phyloP scores from a whole-genome alignment of 2,113 vertebrate species.

The Beaufortia kweichowensis region DNA sequence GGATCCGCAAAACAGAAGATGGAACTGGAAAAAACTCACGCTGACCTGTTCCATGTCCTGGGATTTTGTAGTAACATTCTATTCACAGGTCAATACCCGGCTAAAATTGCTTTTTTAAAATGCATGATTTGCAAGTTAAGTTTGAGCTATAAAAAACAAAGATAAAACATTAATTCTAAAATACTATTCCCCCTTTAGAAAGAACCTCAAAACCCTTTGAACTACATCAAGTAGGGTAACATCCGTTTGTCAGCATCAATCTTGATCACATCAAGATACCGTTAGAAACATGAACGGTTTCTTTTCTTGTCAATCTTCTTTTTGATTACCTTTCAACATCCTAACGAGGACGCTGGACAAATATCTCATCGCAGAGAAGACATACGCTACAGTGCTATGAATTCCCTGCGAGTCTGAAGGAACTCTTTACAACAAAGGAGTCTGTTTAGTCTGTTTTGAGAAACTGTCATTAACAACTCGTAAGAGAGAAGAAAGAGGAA shows the following conservation, averaged over 20 bases:
- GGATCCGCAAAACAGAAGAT: slow-evolving; percentile 81
- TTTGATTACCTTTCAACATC: slow-evolving; percentile 88
- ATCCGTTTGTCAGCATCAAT: slow-evolving; percentile 80
- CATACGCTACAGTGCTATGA: slow-evolving; percentile 75
- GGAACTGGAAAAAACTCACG: slow-evolving; percentile 82
- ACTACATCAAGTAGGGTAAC: slow-evolving; percentile 83
- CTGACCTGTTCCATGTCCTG: slow-evolving; percentile 91
- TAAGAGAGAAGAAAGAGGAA: slow-evolving; percentile 58
- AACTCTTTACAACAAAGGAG: slow-evolving; percentile 89
- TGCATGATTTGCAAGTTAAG: slow-evolving; percentile 90
- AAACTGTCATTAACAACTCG: slow-evolving; percentile 60
- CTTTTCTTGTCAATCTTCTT: slow-evolving; percentile 81
- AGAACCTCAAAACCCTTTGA: slow-evolving; percentile 83
- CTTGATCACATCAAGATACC: slow-evolving; percentile 92
- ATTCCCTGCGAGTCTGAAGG: slow-evolving; percentile 84
- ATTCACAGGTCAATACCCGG: slow-evolving; percentile 84
- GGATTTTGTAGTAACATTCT: slow-evolving; percentile 76
- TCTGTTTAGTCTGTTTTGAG: slow-evolving; percentile 82
- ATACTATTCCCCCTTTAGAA: slow-evolving; percentile 84
- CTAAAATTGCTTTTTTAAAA: slow-evolving; percentile 88
- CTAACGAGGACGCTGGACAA: slow-evolving; percentile 83
- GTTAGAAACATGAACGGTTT: slow-evolving; percentile 81
- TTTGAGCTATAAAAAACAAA: slow-evolving; percentile 88
- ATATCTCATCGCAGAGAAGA: slow-evolving; percentile 80
- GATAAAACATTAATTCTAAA: slow-evolving; percentile 89